Percentiles rank a stretch among this genome's conserved stretches.
Conservation (phyloP, 2,797 vertebrate species). For the Trichosurus vulpecula region DNA sequence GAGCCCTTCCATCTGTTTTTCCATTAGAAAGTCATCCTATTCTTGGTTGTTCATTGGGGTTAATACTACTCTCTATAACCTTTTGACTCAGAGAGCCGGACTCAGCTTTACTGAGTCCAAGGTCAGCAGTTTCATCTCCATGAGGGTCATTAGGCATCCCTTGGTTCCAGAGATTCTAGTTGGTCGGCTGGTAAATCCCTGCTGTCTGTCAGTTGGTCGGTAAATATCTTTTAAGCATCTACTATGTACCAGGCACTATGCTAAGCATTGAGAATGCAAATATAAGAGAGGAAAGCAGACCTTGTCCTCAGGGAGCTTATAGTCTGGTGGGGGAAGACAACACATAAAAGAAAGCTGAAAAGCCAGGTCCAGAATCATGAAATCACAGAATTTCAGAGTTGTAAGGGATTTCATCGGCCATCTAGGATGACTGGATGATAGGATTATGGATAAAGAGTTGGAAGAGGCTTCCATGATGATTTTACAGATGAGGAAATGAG, state of each 20-base stretch:
- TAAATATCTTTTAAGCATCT: background rate
- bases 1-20: too few relatives aligned
- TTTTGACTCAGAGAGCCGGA: too few relatives aligned
- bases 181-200: background rate
- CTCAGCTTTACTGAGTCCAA: too few relatives aligned
- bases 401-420: background rate
- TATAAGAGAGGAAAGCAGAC: background rate
- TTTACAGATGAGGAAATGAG: background rate
- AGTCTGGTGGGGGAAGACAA: background rate
- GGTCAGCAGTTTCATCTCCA: too few relatives aligned
- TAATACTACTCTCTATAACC: too few relatives aligned
- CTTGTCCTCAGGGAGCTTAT: background rate
- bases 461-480: background rate
- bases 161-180: background rate
- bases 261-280: background rate
- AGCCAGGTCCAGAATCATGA: background rate
- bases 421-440: background rate
- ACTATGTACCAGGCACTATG: background rate
- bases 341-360: background rate
- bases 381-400: background rate
- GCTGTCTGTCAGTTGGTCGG: background rate
- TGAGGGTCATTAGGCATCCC: too few relatives aligned
- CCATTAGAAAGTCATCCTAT: too few relatives aligned
- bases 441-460: background rate
- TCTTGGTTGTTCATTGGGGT: too few relatives aligned